These are phyloP conservation scores for Parasteatoda lunata DNA, from an alignment of 2,888 invertebrate species.

Conservation along the genomic window DNA sequence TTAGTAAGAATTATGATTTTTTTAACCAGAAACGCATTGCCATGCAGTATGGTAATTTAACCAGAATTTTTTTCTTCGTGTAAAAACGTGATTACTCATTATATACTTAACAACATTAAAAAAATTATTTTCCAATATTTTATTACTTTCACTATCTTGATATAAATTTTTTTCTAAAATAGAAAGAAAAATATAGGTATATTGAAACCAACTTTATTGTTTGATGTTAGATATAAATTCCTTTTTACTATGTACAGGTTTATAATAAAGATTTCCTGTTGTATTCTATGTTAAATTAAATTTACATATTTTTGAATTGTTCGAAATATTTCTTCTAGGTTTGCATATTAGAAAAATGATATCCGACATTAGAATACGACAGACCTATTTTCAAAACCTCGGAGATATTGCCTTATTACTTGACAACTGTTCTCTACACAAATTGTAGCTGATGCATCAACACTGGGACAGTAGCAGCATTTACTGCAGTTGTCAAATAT, in stretches of 20 bases:
- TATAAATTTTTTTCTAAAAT: no score
- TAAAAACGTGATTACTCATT: no score
- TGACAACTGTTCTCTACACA: conserved; percentile 28
- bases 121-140: no score
- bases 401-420: conserved; percentile 38
- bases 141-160: no score
- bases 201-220: no score
- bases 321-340: conserved; percentile 5
- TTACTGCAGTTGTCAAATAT: conserved; percentile 34
- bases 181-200: no score
- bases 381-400: conserved; percentile 22
- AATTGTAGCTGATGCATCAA: conserved; percentile 34
- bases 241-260: background rate
- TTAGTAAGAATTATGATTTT: no score
- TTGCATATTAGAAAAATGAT: conserved; percentile 32
- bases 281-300: background rate
- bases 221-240: no score
- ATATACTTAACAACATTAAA: no score
- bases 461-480: conserved; percentile 18
- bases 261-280: background rate
- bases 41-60: no score
- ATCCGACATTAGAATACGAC: conserved; percentile 27
- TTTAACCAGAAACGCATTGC: no score
- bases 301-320: background rate
- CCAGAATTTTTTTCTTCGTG: no score